A percentile compares a stretch with the other conserved stretches of the same genome.
phyloP scores from a whole-genome alignment of 2,113 vertebrate genomes.

The Planiliza haematocheilus region DNA sequence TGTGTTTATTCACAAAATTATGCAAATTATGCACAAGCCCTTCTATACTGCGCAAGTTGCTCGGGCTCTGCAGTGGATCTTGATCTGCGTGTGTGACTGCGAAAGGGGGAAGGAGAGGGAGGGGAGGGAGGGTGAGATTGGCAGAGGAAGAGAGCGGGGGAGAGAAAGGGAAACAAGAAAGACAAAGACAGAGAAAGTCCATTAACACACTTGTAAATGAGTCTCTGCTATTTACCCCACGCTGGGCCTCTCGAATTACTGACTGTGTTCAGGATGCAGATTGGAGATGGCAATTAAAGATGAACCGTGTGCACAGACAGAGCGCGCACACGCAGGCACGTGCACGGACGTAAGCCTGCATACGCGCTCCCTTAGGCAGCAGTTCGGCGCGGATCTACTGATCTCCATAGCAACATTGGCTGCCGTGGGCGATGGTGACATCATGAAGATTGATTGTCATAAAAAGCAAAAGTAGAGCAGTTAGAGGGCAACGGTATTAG shows the following conservation, averaged over 20 bases:
- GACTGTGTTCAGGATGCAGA: constrained; percentile 75
- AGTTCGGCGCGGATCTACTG: constrained; percentile 69
- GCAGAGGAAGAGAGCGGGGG: neutral
- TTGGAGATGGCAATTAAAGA: constrained; percentile 81
- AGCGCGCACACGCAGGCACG: constrained; percentile 1
- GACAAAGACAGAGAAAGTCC: constrained; percentile 69
- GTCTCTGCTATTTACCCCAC: constrained; percentile 77
- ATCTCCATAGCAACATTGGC: constrained; percentile 80
- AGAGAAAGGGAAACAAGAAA: constrained; percentile 38
- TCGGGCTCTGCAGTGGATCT: constrained; percentile 25
- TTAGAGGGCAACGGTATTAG: constrained; percentile 27
- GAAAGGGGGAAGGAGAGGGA: neutral
- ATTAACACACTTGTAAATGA: constrained; percentile 79
- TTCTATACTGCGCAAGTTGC: neutral
- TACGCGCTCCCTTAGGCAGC: constrained; percentile 54
- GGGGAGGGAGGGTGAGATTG: neutral
- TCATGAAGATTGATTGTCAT: constrained; percentile 78
- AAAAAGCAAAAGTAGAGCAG: constrained; percentile 50
- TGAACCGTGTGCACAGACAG: constrained; percentile 55
- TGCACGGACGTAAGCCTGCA: constrained; percentile 36
- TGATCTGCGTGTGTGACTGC: constrained; percentile 21
- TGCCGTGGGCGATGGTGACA: constrained; percentile 74
- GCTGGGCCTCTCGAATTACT: constrained; percentile 74
- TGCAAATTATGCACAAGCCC: constrained; percentile 26
- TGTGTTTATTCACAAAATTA: constrained; percentile 39